Percentiles rank a stretch among this genome's conserved stretches.
Evolutionary conservation across 1,140 invertebrate species (phyloP).

Genomic region (Zaprionus tsacasi): DNA sequence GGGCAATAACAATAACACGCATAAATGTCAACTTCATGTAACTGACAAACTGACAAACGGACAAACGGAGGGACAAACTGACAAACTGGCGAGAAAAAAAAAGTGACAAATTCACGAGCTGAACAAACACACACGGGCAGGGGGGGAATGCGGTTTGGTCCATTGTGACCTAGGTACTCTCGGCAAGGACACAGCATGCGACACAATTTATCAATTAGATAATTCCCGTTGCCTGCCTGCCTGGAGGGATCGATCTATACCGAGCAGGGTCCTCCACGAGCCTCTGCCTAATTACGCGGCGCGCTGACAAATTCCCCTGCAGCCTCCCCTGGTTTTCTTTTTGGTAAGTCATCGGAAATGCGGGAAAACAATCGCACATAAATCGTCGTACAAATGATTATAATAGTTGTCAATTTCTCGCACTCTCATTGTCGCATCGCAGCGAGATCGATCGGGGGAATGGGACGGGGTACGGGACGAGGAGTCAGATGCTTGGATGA

Average conservation of each 20-base stretch:
- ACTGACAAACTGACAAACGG: constrained; percentile 53
- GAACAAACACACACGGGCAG: constrained; percentile 10
- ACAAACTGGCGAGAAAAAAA: too few species aligned
- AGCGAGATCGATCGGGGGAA: constrained; percentile 36
- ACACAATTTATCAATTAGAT: constrained; percentile 78
- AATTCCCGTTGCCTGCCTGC: constrained; percentile 12
- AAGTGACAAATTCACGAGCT: background rate
- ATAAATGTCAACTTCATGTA: constrained; percentile 77
- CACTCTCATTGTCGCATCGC: constrained; percentile 54
- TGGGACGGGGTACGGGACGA: too few species aligned
- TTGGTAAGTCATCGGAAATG: constrained; percentile 8
- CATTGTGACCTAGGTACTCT: background rate
- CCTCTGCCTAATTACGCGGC: constrained; percentile 71
- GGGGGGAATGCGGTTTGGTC: constrained; percentile 29
- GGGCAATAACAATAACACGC: constrained; percentile 64
- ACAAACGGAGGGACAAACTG: too few species aligned
- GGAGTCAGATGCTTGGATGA: constrained; percentile 33
- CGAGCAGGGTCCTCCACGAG: constrained; percentile 12
- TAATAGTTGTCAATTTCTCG: constrained; percentile 74
- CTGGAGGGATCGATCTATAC: too few species aligned
- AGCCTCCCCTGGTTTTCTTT: background rate
- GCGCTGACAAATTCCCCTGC: constrained; percentile 66
- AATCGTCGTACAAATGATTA: constrained; percentile 72
- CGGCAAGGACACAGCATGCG: constrained; percentile 69
- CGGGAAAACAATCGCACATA: constrained; percentile 58